Evolutionary conservation across 2,888 invertebrate genomes (phyloP), one percentile per base, ranked within the genome.

Genomic region (Philhelius pedissequus): DNA sequence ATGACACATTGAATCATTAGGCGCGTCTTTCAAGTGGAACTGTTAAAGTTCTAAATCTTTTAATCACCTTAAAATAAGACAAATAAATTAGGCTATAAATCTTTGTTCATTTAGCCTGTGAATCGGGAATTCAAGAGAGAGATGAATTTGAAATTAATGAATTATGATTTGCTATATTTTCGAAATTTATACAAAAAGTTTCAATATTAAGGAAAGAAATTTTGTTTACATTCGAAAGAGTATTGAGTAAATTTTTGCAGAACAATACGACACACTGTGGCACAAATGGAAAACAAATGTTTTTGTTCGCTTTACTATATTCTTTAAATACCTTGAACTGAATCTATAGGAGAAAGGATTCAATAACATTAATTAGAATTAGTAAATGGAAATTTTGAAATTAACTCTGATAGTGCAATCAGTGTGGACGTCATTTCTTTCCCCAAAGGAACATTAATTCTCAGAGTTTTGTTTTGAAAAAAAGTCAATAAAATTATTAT

Each of bases 11-110:
- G 38, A 60, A 48, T 71, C 71, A 71, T 25, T 60, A 60, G n/a
- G 9, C n/a, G 18, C 60, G 50, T 32, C 25, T 38, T 38, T 38
- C 60, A 50, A 50, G 70, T 25, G 58, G 58, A 58, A 70, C 38
- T 58, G 15, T 13, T 71, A 18, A 58, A 48, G 18, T 60, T 50
- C 48, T 71, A 48, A 60, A 35, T 35, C 48, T 20, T 71, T 50
- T 60, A 71, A 71, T 71, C 60, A 48, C 48, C 71, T 50, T 60
- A 58, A 60, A 71, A 71, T 60, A 60, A 58, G 35, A 48, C 71
- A 71, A 60, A 71, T 71, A 71, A 60, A 71, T 71, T 60, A 22
- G 38, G 11, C 35, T 45, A 60, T 27, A 71, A 60, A 71, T 48
- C 18, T 25, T n/a, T 35, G 54, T 66, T 66, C 20, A 60, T 27